phyloP scores from a whole-genome alignment of 2,797 vertebrate species.

The Rhodeus uyekii region DNA sequence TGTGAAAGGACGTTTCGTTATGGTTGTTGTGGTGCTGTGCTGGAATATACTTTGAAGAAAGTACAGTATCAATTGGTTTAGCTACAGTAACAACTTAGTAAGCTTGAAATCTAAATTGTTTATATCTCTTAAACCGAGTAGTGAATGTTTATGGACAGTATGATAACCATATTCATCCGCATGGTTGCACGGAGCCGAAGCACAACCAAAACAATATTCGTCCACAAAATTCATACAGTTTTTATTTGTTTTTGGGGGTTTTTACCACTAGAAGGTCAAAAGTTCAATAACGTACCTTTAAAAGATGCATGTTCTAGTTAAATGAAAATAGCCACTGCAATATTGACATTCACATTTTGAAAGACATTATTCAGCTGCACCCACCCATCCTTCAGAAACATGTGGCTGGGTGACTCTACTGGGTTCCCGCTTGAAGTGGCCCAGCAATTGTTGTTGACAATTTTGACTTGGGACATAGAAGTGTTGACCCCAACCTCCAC shows the following conservation, averaged over 20 bases:
- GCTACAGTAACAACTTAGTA: neutral
- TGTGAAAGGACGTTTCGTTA: no score
- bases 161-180: neutral
- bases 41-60: neutral
- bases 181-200: neutral
- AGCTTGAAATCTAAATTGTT: neutral
- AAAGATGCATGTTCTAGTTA: neutral
- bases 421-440: constrained; percentile 80
- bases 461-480: constrained; percentile 77
- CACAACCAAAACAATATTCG: neutral
- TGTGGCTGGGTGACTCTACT: constrained; percentile 55
- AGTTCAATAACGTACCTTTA: neutral
- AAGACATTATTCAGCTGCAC: neutral
- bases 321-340: neutral
- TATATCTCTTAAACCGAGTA: neutral
- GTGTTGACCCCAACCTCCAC: constrained; percentile 84
- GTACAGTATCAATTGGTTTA: no score
- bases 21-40: neutral
- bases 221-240: neutral
- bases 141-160: neutral
- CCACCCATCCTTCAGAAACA: constrained; percentile 86
- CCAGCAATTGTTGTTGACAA: constrained; percentile 89
- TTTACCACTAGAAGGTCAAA: neutral
- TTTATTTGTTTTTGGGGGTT: no score
- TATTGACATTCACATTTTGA: neutral